A percentile compares a stretch with the other conserved stretches of the same genome.
Evolutionary conservation across 2,888 invertebrate species (phyloP).

Genomic region (Onchidella celtica): DNA sequence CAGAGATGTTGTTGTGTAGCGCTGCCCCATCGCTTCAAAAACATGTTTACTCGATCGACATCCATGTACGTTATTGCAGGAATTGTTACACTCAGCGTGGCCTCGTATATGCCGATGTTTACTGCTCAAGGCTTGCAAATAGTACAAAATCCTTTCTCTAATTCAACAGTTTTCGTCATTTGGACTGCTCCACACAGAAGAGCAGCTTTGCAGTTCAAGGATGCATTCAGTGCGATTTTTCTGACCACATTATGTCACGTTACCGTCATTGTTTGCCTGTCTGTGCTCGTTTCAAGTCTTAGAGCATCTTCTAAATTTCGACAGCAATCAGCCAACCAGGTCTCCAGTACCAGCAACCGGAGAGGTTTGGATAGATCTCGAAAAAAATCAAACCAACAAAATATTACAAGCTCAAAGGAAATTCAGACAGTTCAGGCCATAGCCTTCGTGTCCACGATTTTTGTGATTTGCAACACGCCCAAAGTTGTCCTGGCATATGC

Average conservation of each 20-base stretch:
- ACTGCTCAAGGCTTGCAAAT: neutral
- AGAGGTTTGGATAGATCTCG: too few relatives aligned
- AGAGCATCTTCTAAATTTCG: constrained; percentile 19
- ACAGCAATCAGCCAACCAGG: neutral
- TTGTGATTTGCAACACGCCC: constrained; percentile 12
- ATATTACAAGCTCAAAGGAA: neutral
- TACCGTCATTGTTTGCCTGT: neutral
- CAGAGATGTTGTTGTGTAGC: constrained; percentile 35
- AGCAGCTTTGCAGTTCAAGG: neutral
- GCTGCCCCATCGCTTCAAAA: constrained; percentile 12
- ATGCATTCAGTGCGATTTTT: neutral
- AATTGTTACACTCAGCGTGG: neutral
- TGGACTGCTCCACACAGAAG: neutral
- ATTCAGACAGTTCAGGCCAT: constrained; percentile 1
- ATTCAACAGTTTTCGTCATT: neutral
- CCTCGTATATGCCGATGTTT: neutral
- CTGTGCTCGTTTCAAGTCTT: neutral
- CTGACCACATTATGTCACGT: constrained; percentile 8
- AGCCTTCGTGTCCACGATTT: neutral
- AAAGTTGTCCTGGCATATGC: neutral
- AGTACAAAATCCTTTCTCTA: neutral
- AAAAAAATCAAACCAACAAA: neutral
- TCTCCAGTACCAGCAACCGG: neutral
- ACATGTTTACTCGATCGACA: constrained; percentile 1
- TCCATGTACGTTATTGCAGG: neutral